Conservation (phyloP, 2,888 invertebrate genomes). For the Drosophila affinis region DNA sequence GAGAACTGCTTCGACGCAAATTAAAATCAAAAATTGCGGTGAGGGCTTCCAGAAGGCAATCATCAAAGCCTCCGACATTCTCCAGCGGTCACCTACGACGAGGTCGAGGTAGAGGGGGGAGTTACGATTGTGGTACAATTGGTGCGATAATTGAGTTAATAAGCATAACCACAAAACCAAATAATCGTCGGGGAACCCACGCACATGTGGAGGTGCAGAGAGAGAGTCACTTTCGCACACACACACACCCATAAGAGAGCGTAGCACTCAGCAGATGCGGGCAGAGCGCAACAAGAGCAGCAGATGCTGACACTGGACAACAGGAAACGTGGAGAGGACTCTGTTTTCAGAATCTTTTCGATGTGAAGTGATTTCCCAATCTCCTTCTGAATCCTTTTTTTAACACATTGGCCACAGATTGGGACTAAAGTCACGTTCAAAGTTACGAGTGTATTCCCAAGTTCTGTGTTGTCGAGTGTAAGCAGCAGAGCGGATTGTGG, state of each 20-base stretch:
- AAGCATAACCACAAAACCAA: slow-evolving; percentile 76
- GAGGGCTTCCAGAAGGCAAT: neutral
- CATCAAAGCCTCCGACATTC: slow-evolving; percentile 11
- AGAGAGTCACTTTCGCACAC: slow-evolving; percentile 25
- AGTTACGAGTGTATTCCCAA: neutral
- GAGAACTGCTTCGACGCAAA: slow-evolving; percentile 49
- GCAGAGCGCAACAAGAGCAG: slow-evolving; percentile 11
- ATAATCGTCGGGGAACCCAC: slow-evolving; percentile 43
- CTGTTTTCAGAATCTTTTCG: neutral
- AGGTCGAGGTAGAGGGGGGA: slow-evolving; percentile 8
- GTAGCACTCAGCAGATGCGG: neutral
- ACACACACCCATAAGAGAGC: slow-evolving; percentile 18
- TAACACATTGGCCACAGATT: neutral
- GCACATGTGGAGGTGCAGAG: neutral
- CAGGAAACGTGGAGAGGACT: slow-evolving; percentile 6
- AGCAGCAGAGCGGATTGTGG: slow-evolving; percentile 15
- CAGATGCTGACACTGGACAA: slow-evolving; percentile 31
- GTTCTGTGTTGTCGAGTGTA: slow-evolving; percentile 19
- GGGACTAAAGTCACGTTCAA: neutral
- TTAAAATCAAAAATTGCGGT: slow-evolving; percentile 59
- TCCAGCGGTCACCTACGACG: slow-evolving; percentile 34
- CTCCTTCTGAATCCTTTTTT: neutral
- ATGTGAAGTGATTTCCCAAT: neutral
- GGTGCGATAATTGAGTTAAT: slow-evolving; percentile 76
- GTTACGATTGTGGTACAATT: slow-evolving; percentile 51